These are phyloP conservation scores for Coregonus sp. DNA, from an alignment of 2,797 vertebrate genomes.

Conservation along the genomic window DNA sequence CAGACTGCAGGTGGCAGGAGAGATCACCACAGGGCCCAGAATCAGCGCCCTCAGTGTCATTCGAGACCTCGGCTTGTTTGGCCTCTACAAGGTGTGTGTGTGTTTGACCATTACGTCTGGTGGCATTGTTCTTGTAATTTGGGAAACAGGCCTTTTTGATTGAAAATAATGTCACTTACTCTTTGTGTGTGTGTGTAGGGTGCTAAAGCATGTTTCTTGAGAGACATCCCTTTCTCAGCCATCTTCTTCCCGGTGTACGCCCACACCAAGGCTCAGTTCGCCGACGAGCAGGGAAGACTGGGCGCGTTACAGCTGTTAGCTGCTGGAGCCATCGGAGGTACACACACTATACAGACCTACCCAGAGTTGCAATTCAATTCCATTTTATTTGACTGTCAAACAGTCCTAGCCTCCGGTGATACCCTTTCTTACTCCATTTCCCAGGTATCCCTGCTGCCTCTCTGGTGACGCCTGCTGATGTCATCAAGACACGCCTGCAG, in stretches of 20 bases:
- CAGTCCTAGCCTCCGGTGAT: background rate
- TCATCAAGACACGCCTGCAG: conserved; percentile 98
- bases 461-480: conserved; percentile 96
- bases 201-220: conserved; percentile 98
- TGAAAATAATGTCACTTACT: background rate
- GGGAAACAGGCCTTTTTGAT: background rate
- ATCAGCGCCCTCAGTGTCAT: conserved; percentile 93
- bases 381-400: background rate
- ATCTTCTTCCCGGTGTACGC: conserved; percentile 99
- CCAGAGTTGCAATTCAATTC: no score
- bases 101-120: no score
- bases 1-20: conserved; percentile 96
- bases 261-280: conserved; percentile 84
- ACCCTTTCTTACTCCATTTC: background rate
- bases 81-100: conserved; percentile 88
- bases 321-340: conserved; percentile 97
- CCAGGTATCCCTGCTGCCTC: conserved; percentile 97
- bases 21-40: conserved; percentile 95
- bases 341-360: background rate
- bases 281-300: conserved; percentile 89
- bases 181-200: conserved; percentile 73
- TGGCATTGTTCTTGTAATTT: background rate
- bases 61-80: conserved; percentile 93
- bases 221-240: conserved; percentile 99
- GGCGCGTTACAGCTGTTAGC: conserved; percentile 90